Evolutionary conservation across 2,797 vertebrate genomes (phyloP), one percentile per base, ranked within the genome.

Genomic region (Gymnoscopelus microlampas): DNA sequence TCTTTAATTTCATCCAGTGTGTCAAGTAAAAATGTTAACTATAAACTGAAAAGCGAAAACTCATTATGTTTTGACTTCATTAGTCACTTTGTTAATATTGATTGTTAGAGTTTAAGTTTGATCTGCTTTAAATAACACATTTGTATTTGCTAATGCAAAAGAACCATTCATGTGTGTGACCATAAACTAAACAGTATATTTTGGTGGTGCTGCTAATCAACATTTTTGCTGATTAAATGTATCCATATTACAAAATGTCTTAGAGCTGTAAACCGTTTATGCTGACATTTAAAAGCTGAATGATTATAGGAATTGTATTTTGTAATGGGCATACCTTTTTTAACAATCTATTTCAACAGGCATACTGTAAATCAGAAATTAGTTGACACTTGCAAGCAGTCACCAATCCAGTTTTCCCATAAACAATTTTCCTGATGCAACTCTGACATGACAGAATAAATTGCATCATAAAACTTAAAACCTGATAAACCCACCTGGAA

Each of bases 401-500:
- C 13, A 58, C 26, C 56, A 15, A 14, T 14, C 12, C 51, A 44
- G 3, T 50, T 5, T 26, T 44, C 4, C 4, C 5, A 35, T 5
- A 35, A 1, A 35, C 32, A 11, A 35, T 51, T 35, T n/a, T n/a
- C 19, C 35, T 14, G 12, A 13, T 53, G 7, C 13, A 63, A 74
- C 24, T 55, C 9, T 44, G n/a, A 10, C 13, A 19, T 11, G 9
- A 48, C 3, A 61, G 4, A 63, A n/a, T 59, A 56, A 49, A 10
- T 14, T 1, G 35, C 19, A 49, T 47, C 3, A 23, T 6, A 53
- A 1, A 3, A 39, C 60, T 62, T 13, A 23, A 23, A 71, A 75
- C 60, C 53, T 50, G 83, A 76, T 47, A 12, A 76, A 92, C 92
- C 87, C 85, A 93, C 92, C 90, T 92, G 84, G 71, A 87, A 79